These are phyloP conservation scores for Platalea minor DNA, from an alignment of 2,797 vertebrate genomes.

Conservation along the genomic window DNA sequence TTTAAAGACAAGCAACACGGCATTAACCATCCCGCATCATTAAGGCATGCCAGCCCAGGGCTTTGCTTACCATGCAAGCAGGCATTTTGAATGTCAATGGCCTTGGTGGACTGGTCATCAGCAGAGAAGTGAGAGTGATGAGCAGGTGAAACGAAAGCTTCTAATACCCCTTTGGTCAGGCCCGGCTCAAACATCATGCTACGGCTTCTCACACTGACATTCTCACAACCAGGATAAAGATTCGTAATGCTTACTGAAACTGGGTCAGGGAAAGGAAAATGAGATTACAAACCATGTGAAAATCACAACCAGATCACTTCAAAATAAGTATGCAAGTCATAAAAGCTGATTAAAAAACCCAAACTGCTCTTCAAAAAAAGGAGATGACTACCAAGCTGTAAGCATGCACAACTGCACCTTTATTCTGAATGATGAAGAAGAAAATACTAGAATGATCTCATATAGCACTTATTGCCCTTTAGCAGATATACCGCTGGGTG, in stretches of 20 bases:
- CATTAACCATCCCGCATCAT: neutral
- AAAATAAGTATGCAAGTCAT: neutral
- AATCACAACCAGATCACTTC: neutral
- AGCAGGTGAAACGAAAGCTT: slow-evolving; percentile 90
- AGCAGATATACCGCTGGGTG: neutral
- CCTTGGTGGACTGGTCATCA: slow-evolving; percentile 93
- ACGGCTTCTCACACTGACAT: slow-evolving; percentile 94
- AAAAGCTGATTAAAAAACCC: neutral
- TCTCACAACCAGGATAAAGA: slow-evolving; percentile 96
- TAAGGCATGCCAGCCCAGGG: neutral
- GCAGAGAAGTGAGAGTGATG: slow-evolving; percentile 80
- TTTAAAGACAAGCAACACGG: neutral
- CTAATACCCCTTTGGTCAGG: slow-evolving; percentile 92
- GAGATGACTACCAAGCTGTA: neutral
- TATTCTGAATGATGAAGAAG: neutral
- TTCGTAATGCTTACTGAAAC: slow-evolving; percentile 95
- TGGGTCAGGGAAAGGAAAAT: slow-evolving; percentile 58
- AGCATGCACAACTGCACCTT: neutral
- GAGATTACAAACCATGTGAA: slow-evolving; percentile 43
- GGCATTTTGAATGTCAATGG: slow-evolving; percentile 93
- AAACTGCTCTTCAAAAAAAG: neutral
- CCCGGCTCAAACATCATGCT: slow-evolving; percentile 99
- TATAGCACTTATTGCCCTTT: neutral
- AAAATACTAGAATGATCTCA: neutral
- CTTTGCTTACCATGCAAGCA: slow-evolving; percentile 85